Conservation (phyloP, 2,888 invertebrate genomes). For the Coenonympha glycerion region DNA sequence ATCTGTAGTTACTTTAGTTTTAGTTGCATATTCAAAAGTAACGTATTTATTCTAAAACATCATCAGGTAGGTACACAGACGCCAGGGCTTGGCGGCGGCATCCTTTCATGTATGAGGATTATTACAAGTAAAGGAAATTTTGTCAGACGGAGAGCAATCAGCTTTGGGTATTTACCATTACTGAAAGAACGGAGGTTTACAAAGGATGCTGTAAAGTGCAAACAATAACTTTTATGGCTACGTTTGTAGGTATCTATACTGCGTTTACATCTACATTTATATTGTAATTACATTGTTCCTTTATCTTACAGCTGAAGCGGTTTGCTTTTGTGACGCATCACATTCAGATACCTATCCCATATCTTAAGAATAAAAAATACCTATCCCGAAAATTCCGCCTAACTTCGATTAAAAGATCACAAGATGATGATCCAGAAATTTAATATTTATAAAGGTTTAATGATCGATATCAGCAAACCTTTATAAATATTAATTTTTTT, state of each 20-base stretch:
- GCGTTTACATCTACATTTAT: slow-evolving; percentile 38
- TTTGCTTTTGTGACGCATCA: slow-evolving; percentile 7
- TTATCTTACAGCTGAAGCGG: slow-evolving; percentile 27
- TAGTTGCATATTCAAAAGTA: slow-evolving; percentile 41
- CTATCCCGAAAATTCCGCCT: neutral
- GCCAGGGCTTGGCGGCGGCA: slow-evolving; percentile 35
- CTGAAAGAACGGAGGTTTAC: slow-evolving; percentile 38
- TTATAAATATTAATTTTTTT: too few species aligned
- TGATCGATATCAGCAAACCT: too few species aligned
- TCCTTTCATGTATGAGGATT: slow-evolving; percentile 19
- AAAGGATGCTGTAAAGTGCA: slow-evolving; percentile 42
- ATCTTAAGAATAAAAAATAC: neutral
- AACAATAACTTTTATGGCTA: slow-evolving; percentile 55
- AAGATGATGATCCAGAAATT: too few species aligned
- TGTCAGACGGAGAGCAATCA: slow-evolving; percentile 13
- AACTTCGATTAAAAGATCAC: too few species aligned
- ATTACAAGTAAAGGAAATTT: slow-evolving; percentile 17
- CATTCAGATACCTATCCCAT: neutral
- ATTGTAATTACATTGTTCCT: slow-evolving; percentile 46
- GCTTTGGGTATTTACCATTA: slow-evolving; percentile 34
- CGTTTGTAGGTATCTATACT: slow-evolving; percentile 43
- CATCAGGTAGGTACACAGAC: slow-evolving; percentile 45
- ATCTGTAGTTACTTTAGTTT: too few species aligned
- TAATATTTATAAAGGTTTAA: too few species aligned
- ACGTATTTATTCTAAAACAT: slow-evolving; percentile 26